Conservation (phyloP, 1,140 invertebrate genomes). For the Drosophila persimilis region DNA sequence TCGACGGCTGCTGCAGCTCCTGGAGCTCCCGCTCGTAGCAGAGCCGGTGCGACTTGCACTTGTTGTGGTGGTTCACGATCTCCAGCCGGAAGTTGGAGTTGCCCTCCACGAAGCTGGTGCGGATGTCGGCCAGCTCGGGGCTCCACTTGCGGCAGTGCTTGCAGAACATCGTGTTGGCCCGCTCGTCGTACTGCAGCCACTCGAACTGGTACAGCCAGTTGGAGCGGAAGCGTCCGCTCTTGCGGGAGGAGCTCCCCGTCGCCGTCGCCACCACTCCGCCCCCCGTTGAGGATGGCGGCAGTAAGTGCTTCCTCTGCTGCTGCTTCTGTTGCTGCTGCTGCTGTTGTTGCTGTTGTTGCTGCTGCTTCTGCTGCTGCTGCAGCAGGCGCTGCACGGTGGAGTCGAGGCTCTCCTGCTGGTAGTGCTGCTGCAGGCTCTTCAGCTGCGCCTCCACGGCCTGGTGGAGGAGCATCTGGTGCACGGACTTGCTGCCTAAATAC, state of each 20-base stretch:
- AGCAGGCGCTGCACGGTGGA: slow-evolving; percentile 65
- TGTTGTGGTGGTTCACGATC: slow-evolving; percentile 90
- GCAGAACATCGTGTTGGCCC: slow-evolving; percentile 88
- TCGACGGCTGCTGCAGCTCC: slow-evolving; percentile 72
- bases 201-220: slow-evolving; percentile 87
- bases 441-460: slow-evolving; percentile 70
- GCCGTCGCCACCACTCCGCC: slow-evolving; percentile 4
- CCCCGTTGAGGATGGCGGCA: slow-evolving; percentile 4
- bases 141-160: slow-evolving; percentile 89
- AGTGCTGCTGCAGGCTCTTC: slow-evolving; percentile 58
- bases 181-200: slow-evolving; percentile 88
- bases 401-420: slow-evolving; percentile 62
- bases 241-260: slow-evolving; percentile 78
- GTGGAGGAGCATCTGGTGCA: slow-evolving; percentile 68
- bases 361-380: slow-evolving; percentile 65
- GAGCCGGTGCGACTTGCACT: slow-evolving; percentile 89
- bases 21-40: slow-evolving; percentile 84
- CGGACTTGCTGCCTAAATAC: slow-evolving; percentile 57
- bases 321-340: slow-evolving; percentile 14
- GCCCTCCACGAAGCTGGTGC: slow-evolving; percentile 89
- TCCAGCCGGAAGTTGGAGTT: slow-evolving; percentile 89
- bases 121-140: slow-evolving; percentile 87
- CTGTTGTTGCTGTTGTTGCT: slow-evolving; percentile 35
- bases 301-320: not conserved
- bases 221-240: slow-evolving; percentile 86